These are phyloP conservation scores for Heterochromis multidens DNA, from an alignment of 2,113 vertebrate genomes.

Conservation along the genomic window DNA sequence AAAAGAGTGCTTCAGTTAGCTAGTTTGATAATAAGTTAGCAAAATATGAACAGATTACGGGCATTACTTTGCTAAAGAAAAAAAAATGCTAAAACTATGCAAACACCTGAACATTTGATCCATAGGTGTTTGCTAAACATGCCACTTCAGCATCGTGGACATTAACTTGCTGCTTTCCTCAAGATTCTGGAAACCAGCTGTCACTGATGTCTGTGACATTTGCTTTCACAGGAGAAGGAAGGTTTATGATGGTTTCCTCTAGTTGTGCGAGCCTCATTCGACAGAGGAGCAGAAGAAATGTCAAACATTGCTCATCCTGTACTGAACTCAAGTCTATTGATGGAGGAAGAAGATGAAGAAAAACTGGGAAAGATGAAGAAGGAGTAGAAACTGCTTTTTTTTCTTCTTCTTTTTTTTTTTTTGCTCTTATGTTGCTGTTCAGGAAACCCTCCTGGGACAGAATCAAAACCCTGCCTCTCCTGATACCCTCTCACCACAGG, in stretches of 20 bases:
- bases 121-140: not conserved
- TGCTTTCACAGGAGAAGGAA: not conserved
- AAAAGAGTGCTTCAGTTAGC: not conserved
- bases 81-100: not conserved
- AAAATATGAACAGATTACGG: not conserved
- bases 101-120: not conserved
- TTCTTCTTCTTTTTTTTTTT: not conserved
- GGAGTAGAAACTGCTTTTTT: not conserved
- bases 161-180: not conserved
- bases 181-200: not conserved
- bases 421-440: slow-evolving; percentile 43
- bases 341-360: slow-evolving; percentile 21
- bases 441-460: slow-evolving; percentile 22
- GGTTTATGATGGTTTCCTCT: slow-evolving; percentile 15
- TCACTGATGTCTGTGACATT: slow-evolving; percentile 9
- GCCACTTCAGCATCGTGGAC: not conserved
- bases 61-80: not conserved
- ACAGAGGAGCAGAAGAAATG: slow-evolving; percentile 20
- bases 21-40: not conserved
- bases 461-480: slow-evolving; percentile 54
- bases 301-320: slow-evolving; percentile 33
- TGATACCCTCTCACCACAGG: slow-evolving; percentile 28
- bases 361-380: not conserved
- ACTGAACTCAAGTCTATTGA: slow-evolving; percentile 14
- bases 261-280: not conserved